Evolutionary conservation across 92 coral and sea anemone genomes (phyloP), one percentile per base, ranked within the genome.

Genomic region (Epizoanthus scotinus): DNA sequence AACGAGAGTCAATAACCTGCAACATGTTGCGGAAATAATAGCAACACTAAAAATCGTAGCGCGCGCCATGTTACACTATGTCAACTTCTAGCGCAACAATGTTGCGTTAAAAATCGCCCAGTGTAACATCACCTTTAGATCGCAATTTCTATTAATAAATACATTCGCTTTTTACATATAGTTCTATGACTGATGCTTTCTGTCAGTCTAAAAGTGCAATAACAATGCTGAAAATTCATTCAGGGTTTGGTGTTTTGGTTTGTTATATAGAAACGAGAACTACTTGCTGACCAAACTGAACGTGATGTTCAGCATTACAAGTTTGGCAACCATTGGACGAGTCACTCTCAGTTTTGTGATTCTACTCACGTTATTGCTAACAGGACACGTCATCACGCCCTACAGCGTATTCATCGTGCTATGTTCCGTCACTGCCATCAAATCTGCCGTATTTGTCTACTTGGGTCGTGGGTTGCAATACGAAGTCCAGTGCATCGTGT

Each of bases 391-490:
- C 27, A 24, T 59, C 13, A 59, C 64, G 12, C 64, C 64, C 12
- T 59, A 59, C 29, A 59, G 2, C 9, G 64, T 59, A 3, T 59
- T 59, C 29, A 20, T n/a, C 20, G 64, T 59, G 64, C 64, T 59
- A 4, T 20, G 27, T 21, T 59, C 64, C 22, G 27, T 26, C 2
- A 59, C 24, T 22, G 64, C 20, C 64, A 7, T 59, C 27, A 59
- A n/a, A 59, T 29, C 21, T 6, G 64, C 28, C 14, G 29, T 19
- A 28, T 59, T 59, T 29, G 21, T 59, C 64, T 59, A 59, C 64
- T 9, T 59, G 64, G 64, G 64, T 59, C 27, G 24, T 59, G 64
- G 64, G 27, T 59, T 59, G 64, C 64, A 59, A n/a, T 59, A 59
- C 27, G 64, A 59, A 13, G 64, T 26, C 15, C 64, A 59, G 27